Evolutionary conservation across 2,797 vertebrate species (phyloP).

Genomic region (Rhinogobio ventralis): DNA sequence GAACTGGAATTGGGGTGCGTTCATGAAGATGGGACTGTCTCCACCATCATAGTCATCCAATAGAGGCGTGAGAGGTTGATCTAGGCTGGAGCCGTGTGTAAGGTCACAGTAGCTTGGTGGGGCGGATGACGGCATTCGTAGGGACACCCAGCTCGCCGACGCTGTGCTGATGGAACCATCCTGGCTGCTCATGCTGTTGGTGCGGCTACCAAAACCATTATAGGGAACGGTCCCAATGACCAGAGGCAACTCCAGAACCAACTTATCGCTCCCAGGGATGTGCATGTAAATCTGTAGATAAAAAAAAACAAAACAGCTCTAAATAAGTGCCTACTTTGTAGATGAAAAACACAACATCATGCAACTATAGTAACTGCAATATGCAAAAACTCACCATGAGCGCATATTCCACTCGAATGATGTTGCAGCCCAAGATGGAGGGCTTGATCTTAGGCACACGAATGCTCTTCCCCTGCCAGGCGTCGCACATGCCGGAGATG

Average conservation of each 20-base stretch:
- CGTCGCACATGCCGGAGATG: conserved; percentile 91
- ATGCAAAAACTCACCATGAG: conserved; percentile 83
- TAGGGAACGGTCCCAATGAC: conserved; percentile 89
- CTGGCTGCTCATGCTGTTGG: conserved; percentile 91
- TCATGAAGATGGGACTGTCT: conserved; percentile 96
- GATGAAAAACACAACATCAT: not conserved
- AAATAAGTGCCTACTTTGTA: not conserved
- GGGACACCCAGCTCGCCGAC: conserved; percentile 93
- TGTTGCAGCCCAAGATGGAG: conserved; percentile 90
- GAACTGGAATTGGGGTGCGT: conserved; percentile 82
- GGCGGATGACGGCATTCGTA: conserved; percentile 82
- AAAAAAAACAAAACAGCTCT: not conserved
- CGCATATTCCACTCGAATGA: conserved; percentile 92
- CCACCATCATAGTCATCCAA: conserved; percentile 87
- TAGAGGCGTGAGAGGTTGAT: conserved; percentile 89
- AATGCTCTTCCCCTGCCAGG: conserved; percentile 93
- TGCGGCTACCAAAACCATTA: conserved; percentile 85
- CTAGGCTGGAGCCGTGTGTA: conserved; percentile 81
- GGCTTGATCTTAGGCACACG: conserved; percentile 92
- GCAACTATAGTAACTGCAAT: not conserved
- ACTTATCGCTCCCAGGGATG: conserved; percentile 93
- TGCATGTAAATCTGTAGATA: conserved; percentile 88
- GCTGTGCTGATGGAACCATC: conserved; percentile 76
- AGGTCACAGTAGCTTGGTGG: conserved; percentile 90
- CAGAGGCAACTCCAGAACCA: conserved; percentile 90